Base-by-base conservation (phyloP, 1,140 invertebrate species). In the Diabrotica undecimpunctata region DNA sequence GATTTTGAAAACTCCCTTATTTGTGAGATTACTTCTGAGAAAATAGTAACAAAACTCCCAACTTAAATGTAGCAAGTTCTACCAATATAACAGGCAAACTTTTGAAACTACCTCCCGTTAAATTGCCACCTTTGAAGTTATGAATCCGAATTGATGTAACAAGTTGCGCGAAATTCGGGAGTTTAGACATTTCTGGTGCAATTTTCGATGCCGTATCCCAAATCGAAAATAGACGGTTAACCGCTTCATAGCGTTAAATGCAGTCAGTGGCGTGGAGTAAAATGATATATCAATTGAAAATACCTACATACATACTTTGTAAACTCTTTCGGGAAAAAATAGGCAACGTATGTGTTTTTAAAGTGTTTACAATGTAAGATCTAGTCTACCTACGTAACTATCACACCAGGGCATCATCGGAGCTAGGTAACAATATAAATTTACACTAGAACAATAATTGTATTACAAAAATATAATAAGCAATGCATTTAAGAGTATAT, bases 41-140 rank as follows among this genome's bases (percentile, higher is more conserved):
- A 46, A 46, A 46, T 46, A 46, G 41, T 46, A 46, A 46, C 41
- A 46, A 8, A 46, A 46, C 41, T 46, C n/a, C 41, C 41, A 46
- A 46, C 25, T 25, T 10, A 46, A n/a, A 10, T 46, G 41, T 46
- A 46, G n/a, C 41, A 46, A 46, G 8, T 46, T 46, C 41, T 8
- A 46, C 8, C 41, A 46, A 46, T 46, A 46, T 46, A 46, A n/a
- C 41, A 10, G 41, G 41, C 41, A n/a, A 46, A 46, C 41, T 46
- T 46, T 46, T n/a, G n/a, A 6, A 46, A 46, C 41, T n/a, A 46
- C 41, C 41, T n/a, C 8, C 41, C 41, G 41, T 46, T 46, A 46
- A 46, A 46, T 46, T 46, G 41, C 8, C 41, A 46, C 41, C 41
- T 46, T 46, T 46, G 8, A 10, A 46, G 8, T 4, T 46, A 46